Base-by-base conservation (phyloP, 2,888 invertebrate genomes). In the Cephus spinipes region DNA sequence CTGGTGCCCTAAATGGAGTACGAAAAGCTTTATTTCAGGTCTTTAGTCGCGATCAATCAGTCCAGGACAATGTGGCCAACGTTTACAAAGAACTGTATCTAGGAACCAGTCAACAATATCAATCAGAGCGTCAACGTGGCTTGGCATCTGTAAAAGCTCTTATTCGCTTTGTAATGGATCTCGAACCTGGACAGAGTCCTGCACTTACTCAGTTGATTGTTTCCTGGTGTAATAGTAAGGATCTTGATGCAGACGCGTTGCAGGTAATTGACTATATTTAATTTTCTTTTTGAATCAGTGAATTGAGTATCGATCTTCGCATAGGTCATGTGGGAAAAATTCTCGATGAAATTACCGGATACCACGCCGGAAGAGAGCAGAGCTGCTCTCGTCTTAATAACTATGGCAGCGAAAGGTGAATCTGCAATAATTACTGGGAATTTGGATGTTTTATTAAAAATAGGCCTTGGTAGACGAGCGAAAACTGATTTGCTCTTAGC, bases 251-350 rank as follows among this genome's bases (percentile, higher is more conserved):
- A 12, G 87, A 89, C 82, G 84, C 87, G 31, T 79, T 90, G 33
- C 89, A 90, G 81, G 89, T 90, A 83, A 81, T 76, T 68, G 71
- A 71, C 9, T 71, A 55, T 23, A 55, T 9, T 23, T 55, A 55
- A 55, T 55, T 23, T 55, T 23, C 23, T 55, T 73, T 73, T 40
- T 23, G 74, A 36, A 73, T 69, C 32, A 69, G 73, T n/a, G 55
- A 74, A 33, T 55, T 73, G 4, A 55, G 23, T 55, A 23, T 9
- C 2, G 23, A 55, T 23, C 55, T 23, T 55, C 1, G 55, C 15
- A 40, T 82, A 97, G 93, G 94, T 96, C 15, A 92, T 98, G 79
- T 98, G 97, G 96, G 96, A 97, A 91, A 95, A 95, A 86, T 97
- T 97, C 89, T 94, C 96, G 0, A 93, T 95, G 86, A 95, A 96